Percentiles rank a stretch among this genome's conserved stretches.
Conservation (phyloP, 1,140 invertebrate species). For the Tigriopus japonicus region DNA sequence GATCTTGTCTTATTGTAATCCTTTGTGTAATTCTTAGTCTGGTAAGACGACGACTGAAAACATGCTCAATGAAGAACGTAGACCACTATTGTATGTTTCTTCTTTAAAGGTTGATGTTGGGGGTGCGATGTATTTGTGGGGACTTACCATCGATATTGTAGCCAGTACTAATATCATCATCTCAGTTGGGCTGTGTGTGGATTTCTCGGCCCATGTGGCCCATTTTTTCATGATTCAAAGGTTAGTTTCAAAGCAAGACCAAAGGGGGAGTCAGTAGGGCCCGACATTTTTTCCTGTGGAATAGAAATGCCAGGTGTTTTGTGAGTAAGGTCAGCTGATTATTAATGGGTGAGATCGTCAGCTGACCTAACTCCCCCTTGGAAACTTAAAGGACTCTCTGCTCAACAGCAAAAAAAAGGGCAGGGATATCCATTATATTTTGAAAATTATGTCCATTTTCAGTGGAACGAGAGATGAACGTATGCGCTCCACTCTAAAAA, state of each 20-base stretch:
- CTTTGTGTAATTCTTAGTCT: slow-evolving; percentile 52
- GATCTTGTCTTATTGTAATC: slow-evolving; percentile 56
- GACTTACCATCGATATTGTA: slow-evolving; percentile 60
- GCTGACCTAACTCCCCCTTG: too few species aligned
- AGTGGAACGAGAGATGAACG: slow-evolving; percentile 36
- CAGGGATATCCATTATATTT: too few species aligned
- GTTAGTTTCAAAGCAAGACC: background rate
- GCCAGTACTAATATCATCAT: slow-evolving; percentile 61
- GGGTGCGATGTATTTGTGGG: slow-evolving; percentile 62
- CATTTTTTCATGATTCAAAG: slow-evolving; percentile 45
- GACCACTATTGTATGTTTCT: too few species aligned
- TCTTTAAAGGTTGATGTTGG: slow-evolving; percentile 40
- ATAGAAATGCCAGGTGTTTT: too few species aligned
- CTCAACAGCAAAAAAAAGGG: too few species aligned
- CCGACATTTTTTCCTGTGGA: too few species aligned
- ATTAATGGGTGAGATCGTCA: too few species aligned
- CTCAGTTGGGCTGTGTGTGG: slow-evolving; percentile 63
- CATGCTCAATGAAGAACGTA: too few species aligned
- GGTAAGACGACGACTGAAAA: slow-evolving; percentile 23
- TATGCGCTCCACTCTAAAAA: slow-evolving; percentile 43
- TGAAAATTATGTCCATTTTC: slow-evolving; percentile 21
- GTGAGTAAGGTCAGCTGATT: too few species aligned
- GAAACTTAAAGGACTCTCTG: too few species aligned
- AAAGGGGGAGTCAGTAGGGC: too few species aligned
- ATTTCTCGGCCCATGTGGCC: slow-evolving; percentile 69